Percentiles rank a stretch among this genome's conserved stretches.
These are phyloP conservation scores for Actinemys pallida DNA, from an alignment of 2,113 vertebrate species.

Conservation along the genomic window DNA sequence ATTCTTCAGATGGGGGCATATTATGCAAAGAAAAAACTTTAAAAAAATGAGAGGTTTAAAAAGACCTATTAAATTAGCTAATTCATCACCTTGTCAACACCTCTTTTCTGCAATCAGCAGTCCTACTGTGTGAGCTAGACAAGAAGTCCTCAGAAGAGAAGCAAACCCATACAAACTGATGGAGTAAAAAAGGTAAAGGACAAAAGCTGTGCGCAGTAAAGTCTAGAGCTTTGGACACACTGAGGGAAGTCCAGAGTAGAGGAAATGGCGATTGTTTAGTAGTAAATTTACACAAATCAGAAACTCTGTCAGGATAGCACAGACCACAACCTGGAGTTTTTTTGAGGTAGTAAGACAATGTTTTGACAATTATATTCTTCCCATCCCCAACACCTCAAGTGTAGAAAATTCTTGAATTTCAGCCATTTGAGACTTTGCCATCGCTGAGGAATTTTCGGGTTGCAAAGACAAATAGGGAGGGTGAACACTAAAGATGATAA, in stretches of 20 bases:
- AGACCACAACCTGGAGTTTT: background rate
- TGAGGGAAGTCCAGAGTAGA: background rate
- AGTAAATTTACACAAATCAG: background rate
- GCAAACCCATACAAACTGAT: background rate
- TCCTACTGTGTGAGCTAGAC: background rate
- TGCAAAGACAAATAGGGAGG: slow-evolving; percentile 18
- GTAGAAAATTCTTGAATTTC: background rate
- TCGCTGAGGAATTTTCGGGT: background rate
- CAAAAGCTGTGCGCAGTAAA: background rate
- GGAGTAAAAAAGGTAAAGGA: background rate
- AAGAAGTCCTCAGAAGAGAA: background rate
- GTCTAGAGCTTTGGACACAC: background rate
- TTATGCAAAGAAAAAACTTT: background rate
- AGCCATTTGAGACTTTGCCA: background rate
- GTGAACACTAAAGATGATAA: slow-evolving; percentile 48
- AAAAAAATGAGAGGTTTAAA: background rate
- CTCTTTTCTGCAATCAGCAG: background rate
- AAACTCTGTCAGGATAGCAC: background rate
- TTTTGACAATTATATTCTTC: background rate
- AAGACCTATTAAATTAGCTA: background rate
- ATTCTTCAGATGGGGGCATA: rapidly evolving
- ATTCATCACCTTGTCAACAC: background rate
- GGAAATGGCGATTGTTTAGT: background rate
- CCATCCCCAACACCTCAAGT: background rate
- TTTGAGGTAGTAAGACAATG: background rate